Evolutionary conservation across 1,140 invertebrate species (phyloP), one percentile per base, ranked within the genome.

Genomic region (Hyphantria cunea): DNA sequence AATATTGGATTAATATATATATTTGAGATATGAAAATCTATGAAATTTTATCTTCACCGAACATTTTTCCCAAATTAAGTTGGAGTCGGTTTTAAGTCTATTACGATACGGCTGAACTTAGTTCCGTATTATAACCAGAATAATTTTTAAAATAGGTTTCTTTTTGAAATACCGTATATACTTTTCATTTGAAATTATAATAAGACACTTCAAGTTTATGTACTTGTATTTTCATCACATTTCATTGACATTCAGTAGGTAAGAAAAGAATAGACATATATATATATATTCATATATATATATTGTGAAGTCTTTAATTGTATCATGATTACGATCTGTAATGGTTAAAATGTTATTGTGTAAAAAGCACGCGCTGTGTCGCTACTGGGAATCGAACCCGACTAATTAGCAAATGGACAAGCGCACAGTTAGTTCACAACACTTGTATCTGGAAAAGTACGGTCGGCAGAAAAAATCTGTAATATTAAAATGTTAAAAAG

Each of bases 291-390:
- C 17, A 25, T 5, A 25, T 5, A 25, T 25, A 25, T 5, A 25
- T 5, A 25, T 25, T 25, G 17, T 25, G 17, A 25, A 25, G 17
- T 25, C 17, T 25, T 25, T 68, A 72, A 74, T 77, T 70, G 52
- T 50, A 58, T 49, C 48, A 66, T 55, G 76, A 74, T 72, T 72
- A 66, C 12, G 61, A 74, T 79, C 64, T 74, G 68, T 76, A 79
- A 76, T 76, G 66, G 68, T 48, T 74, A 66, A 74, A 78, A 68
- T 72, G 66, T 66, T 70, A 72, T 67, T 50, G 65, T 50, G 59
- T 52, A 78, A 76, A 78, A 78, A 78, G 58, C 31, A 42, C 14
- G 51, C 55, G 61, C 58, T 51, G 61, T 25, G 56, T 39, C 33
- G 45, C 32, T 74, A 74, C 71, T 48, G 68, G 62, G 76, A 76